These are phyloP conservation scores for Girardia tigrina DNA, from an alignment of 2,888 invertebrate species.

Conservation along the genomic window DNA sequence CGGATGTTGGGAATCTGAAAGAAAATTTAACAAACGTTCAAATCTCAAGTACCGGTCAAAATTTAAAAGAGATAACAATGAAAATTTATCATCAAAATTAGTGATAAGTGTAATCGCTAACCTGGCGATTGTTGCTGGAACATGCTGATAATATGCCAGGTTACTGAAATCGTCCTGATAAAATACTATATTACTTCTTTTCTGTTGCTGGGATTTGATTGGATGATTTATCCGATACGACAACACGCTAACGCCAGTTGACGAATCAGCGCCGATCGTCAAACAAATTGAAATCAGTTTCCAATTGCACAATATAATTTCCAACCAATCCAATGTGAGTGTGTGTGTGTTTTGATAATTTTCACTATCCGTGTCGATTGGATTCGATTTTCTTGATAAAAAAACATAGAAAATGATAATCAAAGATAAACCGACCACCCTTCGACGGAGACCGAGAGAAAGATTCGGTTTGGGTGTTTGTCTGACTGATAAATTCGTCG, in stretches of 20 bases:
- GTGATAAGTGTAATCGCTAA: background rate
- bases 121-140: conserved; percentile 9
- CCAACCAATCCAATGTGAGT: no score
- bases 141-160: conserved; percentile 23
- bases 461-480: no score
- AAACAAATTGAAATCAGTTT: background rate
- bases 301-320: no score
- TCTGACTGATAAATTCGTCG: no score
- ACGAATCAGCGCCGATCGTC: background rate
- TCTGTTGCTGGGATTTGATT: background rate
- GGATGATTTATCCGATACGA: conserved; percentile 13
- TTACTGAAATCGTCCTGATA: conserved; percentile 1
- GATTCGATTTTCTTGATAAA: no score
- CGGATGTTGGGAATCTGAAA: background rate
- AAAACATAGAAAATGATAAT: no score
- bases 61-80: background rate
- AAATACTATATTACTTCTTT: background rate
- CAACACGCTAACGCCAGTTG: background rate
- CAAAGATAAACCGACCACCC: no score
- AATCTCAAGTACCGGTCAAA: background rate
- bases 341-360: no score
- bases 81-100: background rate
- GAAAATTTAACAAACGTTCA: background rate
- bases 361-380: no score
- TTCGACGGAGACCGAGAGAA: no score